Base-by-base conservation (phyloP, 2,888 invertebrate species). In the Cyclophora albipunctata region DNA sequence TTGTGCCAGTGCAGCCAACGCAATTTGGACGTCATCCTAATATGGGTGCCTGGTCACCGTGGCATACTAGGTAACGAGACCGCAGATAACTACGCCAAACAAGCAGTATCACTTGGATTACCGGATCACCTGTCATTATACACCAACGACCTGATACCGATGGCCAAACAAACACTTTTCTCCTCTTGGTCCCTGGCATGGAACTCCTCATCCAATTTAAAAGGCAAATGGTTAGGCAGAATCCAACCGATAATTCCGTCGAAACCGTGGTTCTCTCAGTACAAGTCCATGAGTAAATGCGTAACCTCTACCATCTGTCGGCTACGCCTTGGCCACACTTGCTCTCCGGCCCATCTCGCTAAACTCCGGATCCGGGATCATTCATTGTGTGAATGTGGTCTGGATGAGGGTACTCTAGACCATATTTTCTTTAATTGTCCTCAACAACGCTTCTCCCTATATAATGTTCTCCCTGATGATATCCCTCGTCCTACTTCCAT, bases 301-400 rank as follows among this genome's bases (percentile, higher is more conserved):
- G 40, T 45, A 2, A 54, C 46, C 3, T 54, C 53, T 5, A 35
- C 37, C 2, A 49, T 57, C n/a, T 49, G 48, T 40, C 46, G 53
- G 0, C 45, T 59, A 2, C 51, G 56, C 2, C 42, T 57, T 7
- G 55, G 52, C 5, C 56, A 57, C 42, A 34, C 7, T 3, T 55
- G 56, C 47, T 41, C 58, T 5, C 54, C 58, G 7, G 53, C 57
- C 4, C 48, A 48, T 41, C 40, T 55, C 1, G 33, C 41, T 33
- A 57, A 53, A 43, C 40, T 59, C 20, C 46, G 50, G 34, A 45
- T 55, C 4, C 33, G 45, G 7, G 54, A 57, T 42, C 33, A 44
- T 35, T 55, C 56, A 2, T 34, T 59, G 3, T 59, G 56, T 46
- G 56, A 59, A 45, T 59, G 56, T 45, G 56, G 56, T n/a, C 41